Conservation (phyloP, 2,797 vertebrate genomes). For the Lacerta viridis region DNA sequence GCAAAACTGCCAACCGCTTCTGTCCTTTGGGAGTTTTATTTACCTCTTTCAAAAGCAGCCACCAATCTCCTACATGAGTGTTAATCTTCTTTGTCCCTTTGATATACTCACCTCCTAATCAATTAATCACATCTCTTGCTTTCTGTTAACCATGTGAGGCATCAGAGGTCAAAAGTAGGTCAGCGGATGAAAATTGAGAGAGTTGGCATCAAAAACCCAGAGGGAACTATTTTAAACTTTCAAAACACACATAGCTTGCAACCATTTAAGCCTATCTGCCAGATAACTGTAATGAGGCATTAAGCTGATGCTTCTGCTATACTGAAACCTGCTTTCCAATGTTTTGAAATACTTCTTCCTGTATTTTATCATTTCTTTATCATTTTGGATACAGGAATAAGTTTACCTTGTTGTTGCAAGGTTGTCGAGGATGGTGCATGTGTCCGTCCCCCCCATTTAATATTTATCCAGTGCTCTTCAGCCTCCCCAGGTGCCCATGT, state of each 20-base stretch:
- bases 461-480: too few relatives aligned
- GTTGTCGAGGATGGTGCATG: too few relatives aligned
- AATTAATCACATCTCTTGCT: slow-evolving; percentile 33
- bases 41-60: slow-evolving; percentile 66
- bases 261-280: neutral
- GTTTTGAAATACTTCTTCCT: too few relatives aligned
- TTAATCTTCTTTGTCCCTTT: slow-evolving; percentile 62
- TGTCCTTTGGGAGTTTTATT: slow-evolving; percentile 61
- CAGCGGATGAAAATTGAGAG: slow-evolving; percentile 29
- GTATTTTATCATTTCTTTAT: too few relatives aligned
- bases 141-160: slow-evolving; percentile 51
- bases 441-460: too few relatives aligned
- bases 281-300: neutral
- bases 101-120: slow-evolving; percentile 59
- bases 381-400: too few relatives aligned
- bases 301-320: neutral
- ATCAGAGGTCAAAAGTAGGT: slow-evolving; percentile 47
- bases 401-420: too few relatives aligned
- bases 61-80: slow-evolving; percentile 42
- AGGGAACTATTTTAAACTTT: slow-evolving; percentile 40
- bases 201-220: slow-evolving; percentile 23
- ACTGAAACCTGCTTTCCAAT: too few relatives aligned
- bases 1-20: slow-evolving; percentile 52
- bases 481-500: too few relatives aligned
- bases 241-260: neutral